phyloP scores from a whole-genome alignment of 2,888 invertebrate genomes.

The Cosmia pyralina region DNA sequence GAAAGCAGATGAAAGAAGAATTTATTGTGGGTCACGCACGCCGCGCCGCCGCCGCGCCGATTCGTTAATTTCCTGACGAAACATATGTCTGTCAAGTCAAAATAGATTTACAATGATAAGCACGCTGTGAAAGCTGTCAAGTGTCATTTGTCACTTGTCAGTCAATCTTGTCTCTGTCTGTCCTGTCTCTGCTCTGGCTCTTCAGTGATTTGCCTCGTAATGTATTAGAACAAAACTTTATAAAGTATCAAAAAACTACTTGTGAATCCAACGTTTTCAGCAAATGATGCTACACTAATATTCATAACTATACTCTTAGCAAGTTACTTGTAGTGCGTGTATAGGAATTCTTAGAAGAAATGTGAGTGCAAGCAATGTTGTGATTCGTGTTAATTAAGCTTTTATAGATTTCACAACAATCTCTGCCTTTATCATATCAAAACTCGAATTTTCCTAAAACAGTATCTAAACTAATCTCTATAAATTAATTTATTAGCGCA shows the following conservation, averaged over 20 bases:
- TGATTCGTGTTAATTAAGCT: background rate
- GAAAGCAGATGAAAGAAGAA: too few species aligned
- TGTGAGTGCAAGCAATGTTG: slow-evolving; percentile 34
- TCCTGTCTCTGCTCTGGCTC: background rate
- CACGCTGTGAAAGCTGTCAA: too few species aligned
- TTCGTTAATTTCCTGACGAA: too few species aligned
- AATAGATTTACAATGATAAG: too few species aligned
- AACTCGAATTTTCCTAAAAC: background rate
- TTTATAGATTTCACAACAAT: slow-evolving; percentile 2
- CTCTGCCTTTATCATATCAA: background rate
- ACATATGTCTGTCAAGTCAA: too few species aligned
- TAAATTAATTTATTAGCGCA: background rate
- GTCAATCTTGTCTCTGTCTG: background rate
- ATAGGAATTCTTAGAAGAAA: slow-evolving; percentile 5
- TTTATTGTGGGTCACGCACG: too few species aligned
- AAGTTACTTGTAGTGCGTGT: slow-evolving; percentile 3
- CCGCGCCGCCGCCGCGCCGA: too few species aligned
- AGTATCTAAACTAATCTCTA: background rate
- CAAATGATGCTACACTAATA: background rate
- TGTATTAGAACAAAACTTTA: background rate
- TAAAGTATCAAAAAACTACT: background rate
- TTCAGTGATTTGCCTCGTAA: background rate
- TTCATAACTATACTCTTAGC: too few species aligned
- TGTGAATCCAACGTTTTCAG: slow-evolving; percentile 10
- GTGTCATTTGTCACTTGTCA: too few species aligned